Evolutionary conservation across 1,140 invertebrate genomes (phyloP).

Genomic region (Zaprionus ghesquierei): DNA sequence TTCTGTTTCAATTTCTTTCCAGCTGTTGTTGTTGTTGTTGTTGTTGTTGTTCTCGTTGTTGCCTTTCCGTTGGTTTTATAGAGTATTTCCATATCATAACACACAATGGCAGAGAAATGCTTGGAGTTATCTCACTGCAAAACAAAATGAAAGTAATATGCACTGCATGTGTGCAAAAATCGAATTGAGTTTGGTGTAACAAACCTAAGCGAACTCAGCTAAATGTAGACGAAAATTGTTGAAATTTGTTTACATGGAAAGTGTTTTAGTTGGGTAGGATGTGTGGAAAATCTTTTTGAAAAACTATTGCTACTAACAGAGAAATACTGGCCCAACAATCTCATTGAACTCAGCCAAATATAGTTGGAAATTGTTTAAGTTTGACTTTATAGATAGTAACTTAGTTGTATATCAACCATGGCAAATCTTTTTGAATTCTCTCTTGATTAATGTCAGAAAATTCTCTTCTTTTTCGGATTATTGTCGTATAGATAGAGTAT

Average conservation of each 20-base stretch:
- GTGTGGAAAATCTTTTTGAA: no score
- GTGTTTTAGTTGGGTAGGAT: no score
- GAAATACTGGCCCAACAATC: background rate
- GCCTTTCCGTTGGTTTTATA: background rate
- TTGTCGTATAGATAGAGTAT: no score
- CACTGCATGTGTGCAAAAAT: background rate
- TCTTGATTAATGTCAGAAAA: background rate
- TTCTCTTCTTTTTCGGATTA: no score
- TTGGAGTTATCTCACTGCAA: background rate
- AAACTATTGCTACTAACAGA: no score
- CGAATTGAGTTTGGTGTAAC: background rate
- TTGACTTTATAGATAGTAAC: background rate
- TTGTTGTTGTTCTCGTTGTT: background rate
- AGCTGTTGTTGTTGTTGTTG: slow-evolving; percentile 9
- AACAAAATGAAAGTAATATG: background rate
- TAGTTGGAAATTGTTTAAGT: background rate
- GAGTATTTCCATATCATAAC: slow-evolving; percentile 25
- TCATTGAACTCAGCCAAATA: background rate
- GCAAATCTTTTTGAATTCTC: background rate
- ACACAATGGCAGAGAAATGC: background rate
- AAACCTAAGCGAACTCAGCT: background rate
- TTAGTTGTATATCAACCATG: background rate
- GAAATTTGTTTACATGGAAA: no score
- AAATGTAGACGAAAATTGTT: no score
- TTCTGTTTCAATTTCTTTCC: slow-evolving; percentile 50